These are phyloP conservation scores for Tortricodes alternella DNA, from an alignment of 2,888 invertebrate genomes.

Conservation along the genomic window DNA sequence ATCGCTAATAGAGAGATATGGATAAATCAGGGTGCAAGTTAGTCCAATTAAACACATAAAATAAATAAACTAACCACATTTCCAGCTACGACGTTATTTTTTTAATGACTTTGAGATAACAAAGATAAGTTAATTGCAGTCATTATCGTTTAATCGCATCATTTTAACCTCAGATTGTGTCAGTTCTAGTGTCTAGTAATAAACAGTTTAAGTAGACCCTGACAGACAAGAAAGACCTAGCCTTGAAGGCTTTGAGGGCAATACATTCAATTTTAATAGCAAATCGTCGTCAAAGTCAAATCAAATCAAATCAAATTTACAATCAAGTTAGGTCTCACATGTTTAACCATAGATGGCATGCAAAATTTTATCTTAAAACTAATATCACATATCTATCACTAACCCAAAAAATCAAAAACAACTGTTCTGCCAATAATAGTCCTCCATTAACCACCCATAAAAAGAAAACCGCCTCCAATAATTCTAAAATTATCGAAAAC, in stretches of 20 bases:
- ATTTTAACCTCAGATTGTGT: slow-evolving; percentile 18
- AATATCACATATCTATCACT: too few relatives aligned
- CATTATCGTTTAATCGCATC: slow-evolving; percentile 14
- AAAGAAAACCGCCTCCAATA: too few relatives aligned
- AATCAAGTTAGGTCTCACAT: too few relatives aligned
- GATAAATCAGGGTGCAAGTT: slow-evolving; percentile 6
- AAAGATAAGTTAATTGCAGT: slow-evolving; percentile 14
- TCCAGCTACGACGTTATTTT: background rate
- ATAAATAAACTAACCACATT: slow-evolving; percentile 3
- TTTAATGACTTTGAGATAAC: slow-evolving; percentile 22
- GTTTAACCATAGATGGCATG: too few relatives aligned
- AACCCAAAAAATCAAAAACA: too few relatives aligned
- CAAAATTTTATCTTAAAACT: too few relatives aligned
- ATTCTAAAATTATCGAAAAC: too few relatives aligned
- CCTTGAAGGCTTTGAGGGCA: too few relatives aligned
- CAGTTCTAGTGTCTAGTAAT: slow-evolving; percentile 15
- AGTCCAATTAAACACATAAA: slow-evolving; percentile 5
- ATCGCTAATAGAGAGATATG: background rate
- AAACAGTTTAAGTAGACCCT: slow-evolving; percentile 21
- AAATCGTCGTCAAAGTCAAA: background rate
- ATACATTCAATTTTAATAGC: background rate
- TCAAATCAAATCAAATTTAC: too few relatives aligned
- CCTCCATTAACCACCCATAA: too few relatives aligned
- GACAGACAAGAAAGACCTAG: background rate
- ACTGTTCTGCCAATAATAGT: too few relatives aligned